A percentile compares a stretch with the other conserved stretches of the same genome.
Conservation (phyloP, 2,797 vertebrate genomes). For the Artibeus jamaicensis region DNA sequence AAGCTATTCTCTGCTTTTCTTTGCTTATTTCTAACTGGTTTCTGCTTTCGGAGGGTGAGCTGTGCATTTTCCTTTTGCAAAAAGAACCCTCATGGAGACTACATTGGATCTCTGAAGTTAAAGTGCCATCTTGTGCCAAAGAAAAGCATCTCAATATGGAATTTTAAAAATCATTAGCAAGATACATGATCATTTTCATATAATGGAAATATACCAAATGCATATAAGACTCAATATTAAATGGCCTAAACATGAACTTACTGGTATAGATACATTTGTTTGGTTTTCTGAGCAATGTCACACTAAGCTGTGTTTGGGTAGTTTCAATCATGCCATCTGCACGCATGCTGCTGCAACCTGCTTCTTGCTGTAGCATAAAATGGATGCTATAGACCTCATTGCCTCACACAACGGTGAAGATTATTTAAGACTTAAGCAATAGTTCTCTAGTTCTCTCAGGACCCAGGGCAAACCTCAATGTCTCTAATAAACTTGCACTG, state of each 20-base stretch:
- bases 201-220: background rate
- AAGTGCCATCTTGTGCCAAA: conserved; percentile 84
- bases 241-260: background rate
- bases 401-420: background rate
- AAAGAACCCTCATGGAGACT: background rate
- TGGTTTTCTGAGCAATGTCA: background rate
- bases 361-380: background rate
- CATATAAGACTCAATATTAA: background rate
- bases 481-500: conserved; percentile 60
- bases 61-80: background rate
- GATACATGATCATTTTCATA: background rate
- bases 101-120: conserved; percentile 62
- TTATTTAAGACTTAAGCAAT: conserved; percentile 60
- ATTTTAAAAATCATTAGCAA: background rate
- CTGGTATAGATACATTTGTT: background rate
- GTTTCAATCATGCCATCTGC: background rate
- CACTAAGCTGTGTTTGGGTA: background rate
- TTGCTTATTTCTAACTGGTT: background rate
- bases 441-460: conserved; percentile 61
- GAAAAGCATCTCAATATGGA: conserved; percentile 39
- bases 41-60: conserved; percentile 30
- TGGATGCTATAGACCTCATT: background rate
- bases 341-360: background rate
- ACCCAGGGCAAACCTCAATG: conserved; percentile 36
- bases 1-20: background rate